A percentile compares a stretch with the other conserved stretches of the same genome.
Evolutionary conservation across 2,888 invertebrate species (phyloP).

Genomic region (Neuroscelio doddi): DNA sequence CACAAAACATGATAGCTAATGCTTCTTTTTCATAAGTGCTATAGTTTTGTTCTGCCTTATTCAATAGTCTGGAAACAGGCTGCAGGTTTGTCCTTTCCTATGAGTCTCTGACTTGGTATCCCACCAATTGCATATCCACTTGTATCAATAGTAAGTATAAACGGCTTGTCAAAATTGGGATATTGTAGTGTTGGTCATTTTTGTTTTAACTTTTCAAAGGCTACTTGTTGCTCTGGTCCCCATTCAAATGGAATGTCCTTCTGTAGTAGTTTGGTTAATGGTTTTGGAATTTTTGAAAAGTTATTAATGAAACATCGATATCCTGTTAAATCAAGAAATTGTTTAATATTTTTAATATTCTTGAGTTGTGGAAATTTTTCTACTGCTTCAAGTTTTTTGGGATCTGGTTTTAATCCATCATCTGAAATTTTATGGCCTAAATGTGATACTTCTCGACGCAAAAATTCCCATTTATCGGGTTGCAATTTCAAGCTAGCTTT

Average conservation of each 20-base stretch:
- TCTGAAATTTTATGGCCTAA: conserved; percentile 52
- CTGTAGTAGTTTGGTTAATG: conserved; percentile 24
- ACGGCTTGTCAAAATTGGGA: too few relatives aligned
- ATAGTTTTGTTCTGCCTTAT: conserved; percentile 5
- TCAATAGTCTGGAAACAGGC: not conserved
- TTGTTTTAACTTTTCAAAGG: conserved; percentile 18
- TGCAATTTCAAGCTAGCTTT: conserved; percentile 28
- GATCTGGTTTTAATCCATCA: too few relatives aligned
- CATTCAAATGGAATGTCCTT: conserved; percentile 20
- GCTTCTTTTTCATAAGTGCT: too few relatives aligned
- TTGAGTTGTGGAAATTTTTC: too few relatives aligned
- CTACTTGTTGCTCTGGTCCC: conserved; percentile 16
- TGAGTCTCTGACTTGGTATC: conserved; percentile 27
- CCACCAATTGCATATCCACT: conserved; percentile 28
- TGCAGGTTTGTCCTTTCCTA: conserved; percentile 16
- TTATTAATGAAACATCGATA: conserved; percentile 58
- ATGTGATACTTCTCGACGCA: conserved; percentile 51
- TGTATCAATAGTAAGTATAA: too few relatives aligned
- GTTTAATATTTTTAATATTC: too few relatives aligned
- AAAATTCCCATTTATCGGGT: too few relatives aligned
- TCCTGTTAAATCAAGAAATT: conserved; percentile 59
- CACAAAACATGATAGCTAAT: conserved; percentile 11
- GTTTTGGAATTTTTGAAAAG: conserved; percentile 40
- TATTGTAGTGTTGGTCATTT: too few relatives aligned
- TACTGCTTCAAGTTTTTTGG: too few relatives aligned